These are phyloP conservation scores for Platichthys stellatus DNA, from an alignment of 2,113 vertebrate species.

Conservation along the genomic window DNA sequence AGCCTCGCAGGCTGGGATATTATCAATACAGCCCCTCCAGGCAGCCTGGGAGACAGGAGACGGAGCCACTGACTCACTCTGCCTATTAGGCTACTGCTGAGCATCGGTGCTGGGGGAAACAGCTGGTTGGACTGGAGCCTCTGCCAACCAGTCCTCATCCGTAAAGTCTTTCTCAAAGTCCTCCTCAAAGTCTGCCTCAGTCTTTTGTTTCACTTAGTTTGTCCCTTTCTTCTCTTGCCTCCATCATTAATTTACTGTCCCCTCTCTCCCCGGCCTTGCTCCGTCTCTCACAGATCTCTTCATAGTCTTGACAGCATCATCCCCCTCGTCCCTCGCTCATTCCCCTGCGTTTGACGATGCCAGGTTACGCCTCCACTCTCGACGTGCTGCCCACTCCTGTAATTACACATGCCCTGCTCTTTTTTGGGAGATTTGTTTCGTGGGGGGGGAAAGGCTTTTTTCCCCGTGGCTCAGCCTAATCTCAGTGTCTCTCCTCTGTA, in stretches of 20 bases:
- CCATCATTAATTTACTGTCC: conserved; percentile 10
- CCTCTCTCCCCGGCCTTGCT: conserved; percentile 9
- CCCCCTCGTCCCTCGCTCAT: neutral
- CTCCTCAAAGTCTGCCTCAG: conserved; percentile 18
- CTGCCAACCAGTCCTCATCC: conserved; percentile 60
- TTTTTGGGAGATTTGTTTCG: conserved; percentile 49
- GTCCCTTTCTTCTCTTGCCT: conserved; percentile 13
- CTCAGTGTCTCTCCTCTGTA: conserved; percentile 21
- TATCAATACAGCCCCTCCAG: conserved; percentile 82
- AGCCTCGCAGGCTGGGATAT: conserved; percentile 80
- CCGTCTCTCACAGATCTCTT: conserved; percentile 20
- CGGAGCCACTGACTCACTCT: conserved; percentile 72
- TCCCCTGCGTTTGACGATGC: conserved; percentile 8
- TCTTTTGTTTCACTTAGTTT: conserved; percentile 25
- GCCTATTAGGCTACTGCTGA: conserved; percentile 81
- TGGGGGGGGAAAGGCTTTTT: conserved; percentile 19
- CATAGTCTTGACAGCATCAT: conserved; percentile 29
- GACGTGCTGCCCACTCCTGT: conserved; percentile 38
- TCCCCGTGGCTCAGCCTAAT: neutral
- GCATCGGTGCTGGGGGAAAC: conserved; percentile 59
- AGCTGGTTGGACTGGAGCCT: conserved; percentile 64
- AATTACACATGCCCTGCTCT: conserved; percentile 50
- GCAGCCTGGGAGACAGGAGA: conserved; percentile 82
- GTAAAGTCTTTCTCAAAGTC: conserved; percentile 21
- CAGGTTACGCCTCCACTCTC: conserved; percentile 32